Percentiles rank a stretch among this genome's conserved stretches.
phyloP scores from a whole-genome alignment of 2,797 vertebrate species.

The Masticophis lateralis region DNA sequence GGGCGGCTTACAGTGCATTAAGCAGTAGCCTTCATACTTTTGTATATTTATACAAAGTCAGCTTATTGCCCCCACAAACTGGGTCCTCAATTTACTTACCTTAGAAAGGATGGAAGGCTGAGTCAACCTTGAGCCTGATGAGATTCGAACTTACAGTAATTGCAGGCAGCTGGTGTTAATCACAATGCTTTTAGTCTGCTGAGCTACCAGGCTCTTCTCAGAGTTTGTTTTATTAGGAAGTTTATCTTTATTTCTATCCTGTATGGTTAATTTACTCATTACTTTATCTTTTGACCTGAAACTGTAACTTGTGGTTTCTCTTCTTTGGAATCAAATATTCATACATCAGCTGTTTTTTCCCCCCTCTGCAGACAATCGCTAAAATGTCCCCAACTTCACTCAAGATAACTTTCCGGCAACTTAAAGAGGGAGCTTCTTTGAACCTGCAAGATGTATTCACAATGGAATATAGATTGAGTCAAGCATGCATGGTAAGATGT shows the following conservation, averaged over 20 bases:
- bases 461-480: slow-evolving; percentile 94
- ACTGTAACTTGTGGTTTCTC: not conserved
- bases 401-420: slow-evolving; percentile 87
- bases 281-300: not conserved
- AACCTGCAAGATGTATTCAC: slow-evolving; percentile 84
- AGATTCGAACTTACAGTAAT: no score
- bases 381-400: slow-evolving; percentile 95
- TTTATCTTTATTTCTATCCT: not conserved
- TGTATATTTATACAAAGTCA: no score
- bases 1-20: no score
- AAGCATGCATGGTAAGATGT: slow-evolving; percentile 86
- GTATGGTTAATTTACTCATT: not conserved
- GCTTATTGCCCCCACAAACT: no score
- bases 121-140: no score
- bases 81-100: no score
- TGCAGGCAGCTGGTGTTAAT: no score
- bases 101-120: no score
- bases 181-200: no score
- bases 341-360: slow-evolving; percentile 4
- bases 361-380: slow-evolving; percentile 74
- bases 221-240: not conserved
- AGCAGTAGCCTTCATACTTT: no score
- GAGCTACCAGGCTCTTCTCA: no score
- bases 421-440: slow-evolving; percentile 80
- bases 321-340: not conserved